Conservation (phyloP, 2,888 invertebrate genomes). For the Herminia tarsipennalis region DNA sequence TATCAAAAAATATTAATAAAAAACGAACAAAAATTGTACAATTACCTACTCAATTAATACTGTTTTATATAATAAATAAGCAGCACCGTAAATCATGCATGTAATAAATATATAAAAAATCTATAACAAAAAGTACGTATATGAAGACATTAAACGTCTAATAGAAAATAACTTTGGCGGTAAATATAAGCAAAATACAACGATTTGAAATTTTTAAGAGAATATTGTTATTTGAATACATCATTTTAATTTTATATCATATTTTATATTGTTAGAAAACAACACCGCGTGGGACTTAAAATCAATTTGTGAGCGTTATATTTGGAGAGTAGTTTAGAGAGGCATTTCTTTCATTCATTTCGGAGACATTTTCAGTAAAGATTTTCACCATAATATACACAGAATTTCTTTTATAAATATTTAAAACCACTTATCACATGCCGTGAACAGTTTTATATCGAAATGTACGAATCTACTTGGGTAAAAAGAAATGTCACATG, state of each 20-base stretch:
- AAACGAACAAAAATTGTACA: conserved; percentile 41
- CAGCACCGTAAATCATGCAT: conserved; percentile 39
- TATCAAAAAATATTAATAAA: conserved; percentile 50
- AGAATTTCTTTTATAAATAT: no score
- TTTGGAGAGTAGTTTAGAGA: no score
- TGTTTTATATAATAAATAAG: conserved; percentile 51
- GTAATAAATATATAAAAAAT: conserved; percentile 18
- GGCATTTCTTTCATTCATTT: no score
- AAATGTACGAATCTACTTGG: no score
- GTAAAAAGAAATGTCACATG: no score
- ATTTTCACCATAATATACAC: no score
- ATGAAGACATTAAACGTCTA: conserved; percentile 9
- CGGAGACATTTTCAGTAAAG: no score
- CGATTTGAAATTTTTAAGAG: conserved; percentile 13
- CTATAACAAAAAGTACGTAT: conserved; percentile 18
- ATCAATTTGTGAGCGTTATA: no score
- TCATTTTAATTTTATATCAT: background rate
- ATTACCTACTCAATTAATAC: conserved; percentile 62
- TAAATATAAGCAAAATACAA: conserved; percentile 18
- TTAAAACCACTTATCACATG: no score
- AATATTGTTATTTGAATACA: conserved; percentile 8
- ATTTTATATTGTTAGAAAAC: background rate
- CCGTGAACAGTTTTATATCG: no score
- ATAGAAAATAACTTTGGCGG: conserved; percentile 31
- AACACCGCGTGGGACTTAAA: background rate